phyloP scores from a whole-genome alignment of 2,113 vertebrate genomes.

The Thunnus thynnus region DNA sequence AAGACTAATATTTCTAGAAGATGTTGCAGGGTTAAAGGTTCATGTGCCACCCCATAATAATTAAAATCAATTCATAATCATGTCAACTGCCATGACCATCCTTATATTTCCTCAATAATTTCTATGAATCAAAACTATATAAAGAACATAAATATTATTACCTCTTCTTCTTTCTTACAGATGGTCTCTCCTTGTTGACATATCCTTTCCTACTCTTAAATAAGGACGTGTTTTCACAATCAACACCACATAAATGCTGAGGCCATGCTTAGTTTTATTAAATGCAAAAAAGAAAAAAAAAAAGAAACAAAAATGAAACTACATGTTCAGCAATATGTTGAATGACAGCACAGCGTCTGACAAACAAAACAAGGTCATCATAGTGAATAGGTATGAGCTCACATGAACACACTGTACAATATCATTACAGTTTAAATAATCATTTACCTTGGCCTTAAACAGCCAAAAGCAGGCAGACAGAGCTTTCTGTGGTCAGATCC shows the following conservation, averaged over 20 bases:
- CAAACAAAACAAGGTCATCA: slow-evolving; percentile 79
- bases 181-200: no score
- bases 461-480: slow-evolving; percentile 83
- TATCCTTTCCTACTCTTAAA: background rate
- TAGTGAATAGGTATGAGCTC: slow-evolving; percentile 82
- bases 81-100: no score
- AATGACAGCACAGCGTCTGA: slow-evolving; percentile 89
- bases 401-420: slow-evolving; percentile 86
- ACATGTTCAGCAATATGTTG: slow-evolving; percentile 83
- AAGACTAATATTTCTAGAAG: background rate
- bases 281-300: slow-evolving; percentile 85
- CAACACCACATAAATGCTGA: slow-evolving; percentile 60
- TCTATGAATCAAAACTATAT: no score
- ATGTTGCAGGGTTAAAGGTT: background rate
- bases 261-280: slow-evolving; percentile 96
- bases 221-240: background rate
- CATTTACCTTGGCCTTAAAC: slow-evolving; percentile 85
- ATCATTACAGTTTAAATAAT: slow-evolving; percentile 84
- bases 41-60: no score
- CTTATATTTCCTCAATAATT: no score
- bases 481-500: slow-evolving; percentile 65
- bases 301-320: slow-evolving; percentile 57
- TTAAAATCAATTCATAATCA: no score
- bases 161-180: no score
- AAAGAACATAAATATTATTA: no score